These are phyloP conservation scores for Nothocercus nigrocapillus DNA, from an alignment of 2,113 vertebrate genomes.

Conservation along the genomic window DNA sequence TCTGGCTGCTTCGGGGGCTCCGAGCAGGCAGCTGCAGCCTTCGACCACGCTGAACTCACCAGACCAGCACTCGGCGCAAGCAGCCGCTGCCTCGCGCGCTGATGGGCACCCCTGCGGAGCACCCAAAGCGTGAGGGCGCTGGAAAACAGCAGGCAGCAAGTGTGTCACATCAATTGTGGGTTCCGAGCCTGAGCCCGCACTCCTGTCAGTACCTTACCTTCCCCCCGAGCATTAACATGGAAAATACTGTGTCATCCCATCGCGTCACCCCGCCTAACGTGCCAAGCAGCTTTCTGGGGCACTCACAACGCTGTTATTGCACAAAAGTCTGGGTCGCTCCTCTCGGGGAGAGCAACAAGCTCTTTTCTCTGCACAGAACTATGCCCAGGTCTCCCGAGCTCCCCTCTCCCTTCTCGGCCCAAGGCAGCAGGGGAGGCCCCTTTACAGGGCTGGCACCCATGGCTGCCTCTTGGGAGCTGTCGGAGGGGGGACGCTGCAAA, in stretches of 20 bases:
- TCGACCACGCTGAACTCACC: neutral
- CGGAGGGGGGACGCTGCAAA: no score
- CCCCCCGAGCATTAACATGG: neutral
- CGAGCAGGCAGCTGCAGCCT: neutral
- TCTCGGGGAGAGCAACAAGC: neutral
- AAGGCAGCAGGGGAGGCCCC: neutral
- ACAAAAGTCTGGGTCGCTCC: fast-evolving
- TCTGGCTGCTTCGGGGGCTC: neutral
- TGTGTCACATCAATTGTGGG: neutral
- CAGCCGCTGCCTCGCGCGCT: neutral
- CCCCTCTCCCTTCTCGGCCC: neutral
- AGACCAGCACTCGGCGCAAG: neutral
- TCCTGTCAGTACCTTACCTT: neutral
- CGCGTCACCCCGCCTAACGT: fast-evolving
- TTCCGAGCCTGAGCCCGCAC: neutral
- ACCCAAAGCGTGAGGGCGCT: neutral
- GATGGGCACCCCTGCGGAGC: fast-evolving
- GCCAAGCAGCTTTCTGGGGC: neutral
- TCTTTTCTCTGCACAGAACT: neutral
- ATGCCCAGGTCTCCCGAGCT: neutral
- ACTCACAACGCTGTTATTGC: fast-evolving
- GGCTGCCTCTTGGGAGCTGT: no score
- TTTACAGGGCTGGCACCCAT: no score
- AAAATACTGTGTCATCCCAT: fast-evolving
- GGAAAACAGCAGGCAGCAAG: neutral